Base-by-base conservation (phyloP, 2,888 invertebrate species). In the Drepana falcataria region DNA sequence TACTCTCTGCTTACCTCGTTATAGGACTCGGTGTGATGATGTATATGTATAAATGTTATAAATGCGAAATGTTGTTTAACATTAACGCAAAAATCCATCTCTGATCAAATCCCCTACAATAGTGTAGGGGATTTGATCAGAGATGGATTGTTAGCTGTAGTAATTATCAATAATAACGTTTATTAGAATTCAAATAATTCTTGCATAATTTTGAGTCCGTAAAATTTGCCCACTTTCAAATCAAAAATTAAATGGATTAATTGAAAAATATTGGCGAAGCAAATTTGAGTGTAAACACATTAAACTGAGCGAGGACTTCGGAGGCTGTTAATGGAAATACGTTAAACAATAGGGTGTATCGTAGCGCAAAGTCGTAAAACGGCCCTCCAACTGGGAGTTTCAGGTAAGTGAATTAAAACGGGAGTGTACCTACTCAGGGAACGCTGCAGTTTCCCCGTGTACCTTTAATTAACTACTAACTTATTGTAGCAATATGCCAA, bases 331-430 rank as follows among this genome's bases (percentile, higher is more conserved):
- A n/a, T 54, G 60, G 64, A 53, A 57, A 64, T 61, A 65, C 58
- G 61, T 64, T 52, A 64, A 60, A 68, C 69, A 67, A 72, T 73
- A 68, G 69, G 64, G 68, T 75, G 72, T 51, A 54, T n/a, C 49
- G 49, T 68, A 70, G 71, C 66, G 69, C 58, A 60, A 70, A 74
- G 68, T 72, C 72, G 69, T 79, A 73, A 76, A 77, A 65, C 63
- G 61, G 61, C 55, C 52, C 66, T 61, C 56, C 52, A 53, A 58
- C 59, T 55, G 63, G 63, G 68, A 65, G 63, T 66, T 60, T 64
- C 65, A 69, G 66, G 73, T 74, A 80, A 78, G 71, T 72, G 69
- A 73, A 76, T 79, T 78, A 76, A 76, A 44, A 44, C 44, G 9
- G 44, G 44, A 44, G 44, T 44, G 9, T 44, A 9, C 44, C 44